Evolutionary conservation across 2,113 vertebrate genomes (phyloP).

Genomic region (Eira barbara): DNA sequence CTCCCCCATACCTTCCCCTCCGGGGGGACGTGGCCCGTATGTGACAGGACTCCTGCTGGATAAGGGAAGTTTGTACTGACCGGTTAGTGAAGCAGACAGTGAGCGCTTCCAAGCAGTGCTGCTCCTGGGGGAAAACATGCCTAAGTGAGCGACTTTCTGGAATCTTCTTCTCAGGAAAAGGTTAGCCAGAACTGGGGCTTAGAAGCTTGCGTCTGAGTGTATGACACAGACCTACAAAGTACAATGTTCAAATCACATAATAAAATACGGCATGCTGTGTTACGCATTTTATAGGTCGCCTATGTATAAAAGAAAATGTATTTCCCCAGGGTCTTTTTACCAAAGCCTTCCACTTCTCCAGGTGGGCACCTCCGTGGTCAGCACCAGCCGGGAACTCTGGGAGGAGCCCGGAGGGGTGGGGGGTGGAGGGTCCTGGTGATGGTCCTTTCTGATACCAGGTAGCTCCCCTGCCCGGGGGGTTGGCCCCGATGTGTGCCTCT

Average conservation of each 20-base stretch:
- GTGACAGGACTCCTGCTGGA: rapidly evolving
- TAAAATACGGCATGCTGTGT: neutral
- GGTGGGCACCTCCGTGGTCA: neutral
- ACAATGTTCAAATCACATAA: neutral
- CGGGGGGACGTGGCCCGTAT: rapidly evolving
- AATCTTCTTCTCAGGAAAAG: neutral
- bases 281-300: neutral
- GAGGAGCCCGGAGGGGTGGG: too few relatives aligned
- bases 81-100: neutral
- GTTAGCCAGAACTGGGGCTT: neutral
- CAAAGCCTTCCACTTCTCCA: neutral
- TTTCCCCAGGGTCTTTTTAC: neutral
- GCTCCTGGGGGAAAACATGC: neutral
- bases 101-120: neutral
- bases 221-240: neutral
- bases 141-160: neutral
- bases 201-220: neutral
- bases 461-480: neutral
- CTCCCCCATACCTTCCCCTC: rapidly evolving
- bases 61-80: rapidly evolving
- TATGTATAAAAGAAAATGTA: neutral
- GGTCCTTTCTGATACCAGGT: neutral
- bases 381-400: neutral
- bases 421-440: rapidly evolving
- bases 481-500: neutral